Evolutionary conservation across 2,888 invertebrate genomes (phyloP), one percentile per base, ranked within the genome.

Genomic region (Eulithis testata): DNA sequence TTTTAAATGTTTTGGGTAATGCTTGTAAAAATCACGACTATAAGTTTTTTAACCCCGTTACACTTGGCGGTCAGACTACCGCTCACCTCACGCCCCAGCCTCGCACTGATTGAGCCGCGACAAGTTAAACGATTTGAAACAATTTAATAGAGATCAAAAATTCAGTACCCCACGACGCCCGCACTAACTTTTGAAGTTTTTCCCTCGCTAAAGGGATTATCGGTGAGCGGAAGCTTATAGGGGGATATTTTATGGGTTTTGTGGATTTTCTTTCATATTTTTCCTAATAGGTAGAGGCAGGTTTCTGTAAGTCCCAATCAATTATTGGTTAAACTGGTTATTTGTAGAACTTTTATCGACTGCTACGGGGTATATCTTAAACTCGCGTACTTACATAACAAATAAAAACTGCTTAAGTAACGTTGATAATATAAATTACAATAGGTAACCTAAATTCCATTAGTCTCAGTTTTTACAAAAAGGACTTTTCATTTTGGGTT

Each of bases 141-240:
- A 93, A 93, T 93, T 93, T 93, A 93, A 93, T 93, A 93, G 91
- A 93, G 93, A 93, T 93, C 93, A 93, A 93, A 92, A 92, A 93
- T 91, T 90, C 86, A 82, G 83, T 77, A 82, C 89, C 91, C 90
- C 86, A 86, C 85, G 65, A 76, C 84, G 84, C 90, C 89, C 90
- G 89, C 89, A 91, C 92, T 90, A 93, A 93, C 93, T 92, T 93
- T 93, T 93, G 93, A 93, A 93, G 93, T 91, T 92, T 91, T 92
- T 91, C 89, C 91, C 93, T 86, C 88, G 85, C 88, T 91, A 92
- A 93, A 89, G 89, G 90, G 91, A 93, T 93, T 93, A 92, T 86
- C 88, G 90, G 85, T 84, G 81, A 89, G 85, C 88, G 85, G 86
- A 84, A 85, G 82, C 85, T 87, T 85, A 21, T 21, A 82, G 88